Evolutionary conservation across 2,888 invertebrate species (phyloP), one percentile per base, ranked within the genome.

Genomic region (Drosophila melanosoma): DNA sequence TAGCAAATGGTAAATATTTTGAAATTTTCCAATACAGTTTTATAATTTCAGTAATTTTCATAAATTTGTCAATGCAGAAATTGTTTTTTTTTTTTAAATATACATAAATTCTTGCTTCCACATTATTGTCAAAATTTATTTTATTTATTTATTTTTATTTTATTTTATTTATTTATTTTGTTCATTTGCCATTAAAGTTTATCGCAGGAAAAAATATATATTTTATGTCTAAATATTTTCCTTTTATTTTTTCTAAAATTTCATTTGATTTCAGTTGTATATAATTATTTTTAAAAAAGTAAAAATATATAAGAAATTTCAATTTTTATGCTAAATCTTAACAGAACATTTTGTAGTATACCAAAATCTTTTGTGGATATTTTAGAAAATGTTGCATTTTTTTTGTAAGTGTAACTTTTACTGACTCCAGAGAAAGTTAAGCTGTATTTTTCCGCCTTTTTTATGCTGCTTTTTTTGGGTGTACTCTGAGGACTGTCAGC

Each of bases 401-500:
- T 36, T 56, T 40, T 38, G 2, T 10, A 1, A 38, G 56, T 38
- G 56, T 56, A 56, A 7, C 12, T 11, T 7, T n/a, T 26, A 3
- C 49, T 51, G 56, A 54, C 64, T 64, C 52, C 56, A 52, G 58
- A 70, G 61, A 69, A 42, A 35, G 51, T 68, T 68, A 54, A 57
- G 36, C 20, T 20, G 59, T 33, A 36, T 51, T 61, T 67, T 64
- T 23, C 60, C 42, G 42, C 11, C 17, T 51, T 52, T 56, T 53
- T 66, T 66, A 60, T 65, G 59, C 54, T 71, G 63, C 68, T 60
- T 70, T 67, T 67, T 75, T 63, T 65, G 74, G 80, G 71, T 66
- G 72, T 66, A 54, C 40, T 57, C 52, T 57, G 69, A n/a, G 10
- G 63, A 20, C 71, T 63, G 63, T 32, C 71, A 57, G 42, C 42